These are phyloP conservation scores for Heliconius sara DNA, from an alignment of 2,888 invertebrate genomes.

Conservation along the genomic window DNA sequence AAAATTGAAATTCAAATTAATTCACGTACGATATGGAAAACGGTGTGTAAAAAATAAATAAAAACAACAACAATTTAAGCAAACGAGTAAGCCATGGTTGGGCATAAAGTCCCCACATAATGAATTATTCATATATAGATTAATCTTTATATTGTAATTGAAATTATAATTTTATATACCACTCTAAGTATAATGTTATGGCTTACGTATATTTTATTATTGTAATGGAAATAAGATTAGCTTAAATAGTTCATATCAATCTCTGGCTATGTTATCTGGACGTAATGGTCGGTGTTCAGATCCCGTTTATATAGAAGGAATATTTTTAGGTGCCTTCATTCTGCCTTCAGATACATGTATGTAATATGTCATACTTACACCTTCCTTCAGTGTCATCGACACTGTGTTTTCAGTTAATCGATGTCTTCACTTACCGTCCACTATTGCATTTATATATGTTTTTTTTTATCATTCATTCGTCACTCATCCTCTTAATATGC, in stretches of 20 bases:
- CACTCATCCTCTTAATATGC: too few species aligned
- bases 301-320: neutral
- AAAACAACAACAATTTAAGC: slow-evolving; percentile 19
- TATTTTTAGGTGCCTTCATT: neutral
- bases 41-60: slow-evolving; percentile 8
- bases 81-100: slow-evolving; percentile 15
- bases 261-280: neutral
- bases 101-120: slow-evolving; percentile 9
- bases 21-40: neutral
- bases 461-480: too few species aligned
- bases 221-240: neutral
- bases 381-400: too few species aligned
- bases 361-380: too few species aligned
- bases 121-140: slow-evolving; percentile 31
- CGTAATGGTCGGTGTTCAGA: neutral
- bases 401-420: too few species aligned
- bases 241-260: neutral
- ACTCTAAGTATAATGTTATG: slow-evolving; percentile 18
- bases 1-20: neutral
- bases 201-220: neutral
- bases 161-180: slow-evolving; percentile 29
- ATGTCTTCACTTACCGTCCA: too few species aligned
- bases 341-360: too few species aligned
- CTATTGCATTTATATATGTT: too few species aligned
- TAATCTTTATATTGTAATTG: slow-evolving; percentile 35